phyloP scores from a whole-genome alignment of 1,140 invertebrate genomes.

The Steinernema khuongi region DNA sequence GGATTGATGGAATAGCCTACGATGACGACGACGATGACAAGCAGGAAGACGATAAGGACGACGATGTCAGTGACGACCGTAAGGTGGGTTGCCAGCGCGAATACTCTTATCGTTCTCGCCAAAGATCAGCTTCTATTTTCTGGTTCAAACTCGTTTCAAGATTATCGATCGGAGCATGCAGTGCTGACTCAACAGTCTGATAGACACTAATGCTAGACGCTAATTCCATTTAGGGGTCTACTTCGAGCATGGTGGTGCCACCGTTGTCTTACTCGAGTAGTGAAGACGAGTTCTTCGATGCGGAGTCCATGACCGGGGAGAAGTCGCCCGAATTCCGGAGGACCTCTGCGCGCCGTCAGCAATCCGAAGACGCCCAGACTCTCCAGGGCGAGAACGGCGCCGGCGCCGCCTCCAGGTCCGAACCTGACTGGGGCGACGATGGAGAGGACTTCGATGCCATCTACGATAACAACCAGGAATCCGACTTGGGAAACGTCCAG shows the following conservation, averaged over 20 bases:
- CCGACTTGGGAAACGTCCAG: constrained; percentile 51
- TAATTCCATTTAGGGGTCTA: constrained; percentile 2
- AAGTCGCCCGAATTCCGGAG: constrained; percentile 22
- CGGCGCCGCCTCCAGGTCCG: constrained; percentile 3
- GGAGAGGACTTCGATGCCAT: constrained; percentile 59
- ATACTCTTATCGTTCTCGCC: not conserved
- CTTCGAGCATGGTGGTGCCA: not conserved
- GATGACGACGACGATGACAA: constrained; percentile 37
- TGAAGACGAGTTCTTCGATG: constrained; percentile 53
- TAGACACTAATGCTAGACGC: no score
- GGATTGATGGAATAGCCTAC: constrained; percentile 22
- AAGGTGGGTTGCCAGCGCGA: not conserved
- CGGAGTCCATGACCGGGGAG: constrained; percentile 32
- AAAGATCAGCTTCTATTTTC: not conserved
- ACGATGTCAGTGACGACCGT: not conserved
- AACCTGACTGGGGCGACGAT: constrained; percentile 58
- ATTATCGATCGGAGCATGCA: not conserved
- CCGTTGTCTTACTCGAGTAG: constrained; percentile 48
- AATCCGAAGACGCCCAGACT: constrained; percentile 18
- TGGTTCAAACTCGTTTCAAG: not conserved
- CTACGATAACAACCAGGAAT: constrained; percentile 49
- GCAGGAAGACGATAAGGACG: constrained; percentile 9
- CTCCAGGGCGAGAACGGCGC: constrained; percentile 12
- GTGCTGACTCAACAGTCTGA: not conserved
- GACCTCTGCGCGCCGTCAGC: constrained; percentile 24